Base-by-base conservation (phyloP, 64 coral and sea anemone species). In the Actinia tenebrosa region DNA sequence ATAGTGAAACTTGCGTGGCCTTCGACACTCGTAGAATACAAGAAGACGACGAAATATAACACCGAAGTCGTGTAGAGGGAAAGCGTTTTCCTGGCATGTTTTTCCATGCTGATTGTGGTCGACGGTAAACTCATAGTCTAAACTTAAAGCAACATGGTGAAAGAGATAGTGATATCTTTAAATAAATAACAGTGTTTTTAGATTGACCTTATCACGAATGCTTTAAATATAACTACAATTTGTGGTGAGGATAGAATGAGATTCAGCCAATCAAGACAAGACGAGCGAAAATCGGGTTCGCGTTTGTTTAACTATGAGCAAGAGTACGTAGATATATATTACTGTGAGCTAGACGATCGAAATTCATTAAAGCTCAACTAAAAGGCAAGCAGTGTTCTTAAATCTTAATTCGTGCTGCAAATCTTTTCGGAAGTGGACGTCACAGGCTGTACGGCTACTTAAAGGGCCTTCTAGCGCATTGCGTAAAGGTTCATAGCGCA, bases 361-460 rank as follows among this genome's bases (percentile, higher is more conserved):
- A 43, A 43, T 79, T 79, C 77, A 47, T 79, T 45, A 18, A 44
- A 45, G 16, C 18, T 79, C 10, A 79, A 44, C 18, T 45, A 45
- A 16, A 17, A 15, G 16, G 42, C 37, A 25, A 81, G 43, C 63
- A 20, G 16, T 53, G 79, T 81, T 81, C 43, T 81, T 79, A 79
- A 79, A 16, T 81, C 44, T 81, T 53, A 53, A 81, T 81, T 81
- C 50, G 10, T 53, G 11, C 7, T 81, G 17, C 17, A 81, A 45
- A 20, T 81, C 79, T 45, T 81, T 53, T 81, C 42, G 79, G 79
- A 81, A 81, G 22, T 81, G 14, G 22, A 18, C 19, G 79, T 81
- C 79, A 81, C 15, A 81, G 50, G 42, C 27, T 42, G 69, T 75
- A 75, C 4, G 20, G 69, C 69, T 75, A 75, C 69, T 75, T 75